Evolutionary conservation across 2,113 vertebrate species (phyloP).

Genomic region (Emydura subglobosa): DNA sequence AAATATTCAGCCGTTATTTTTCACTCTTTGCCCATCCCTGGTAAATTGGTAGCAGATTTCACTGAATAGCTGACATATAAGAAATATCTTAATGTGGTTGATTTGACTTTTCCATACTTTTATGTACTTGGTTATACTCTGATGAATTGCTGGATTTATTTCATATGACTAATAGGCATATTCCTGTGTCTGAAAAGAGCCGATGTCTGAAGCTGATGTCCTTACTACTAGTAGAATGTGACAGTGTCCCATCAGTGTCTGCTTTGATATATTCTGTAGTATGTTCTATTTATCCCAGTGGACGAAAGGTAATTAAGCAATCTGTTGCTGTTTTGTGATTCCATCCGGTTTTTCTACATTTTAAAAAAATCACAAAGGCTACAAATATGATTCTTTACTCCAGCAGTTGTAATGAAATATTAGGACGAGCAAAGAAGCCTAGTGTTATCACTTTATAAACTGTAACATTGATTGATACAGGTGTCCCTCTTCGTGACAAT

Average conservation of each 20-base stretch:
- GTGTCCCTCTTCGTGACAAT: neutral
- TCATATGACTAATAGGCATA: constrained; percentile 5
- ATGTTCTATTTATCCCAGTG: constrained; percentile 66
- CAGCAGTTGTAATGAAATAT: constrained; percentile 39
- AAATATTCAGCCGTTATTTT: neutral
- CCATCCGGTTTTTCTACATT: constrained; percentile 70
- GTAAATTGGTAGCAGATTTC: constrained; percentile 17
- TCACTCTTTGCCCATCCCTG: neutral
- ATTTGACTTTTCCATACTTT: constrained; percentile 27
- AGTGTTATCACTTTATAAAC: constrained; percentile 18
- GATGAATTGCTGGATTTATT: constrained; percentile 34
- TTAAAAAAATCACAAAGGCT: constrained; percentile 64
- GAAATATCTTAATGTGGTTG: neutral
- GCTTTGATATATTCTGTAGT: constrained; percentile 64
- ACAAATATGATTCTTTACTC: constrained; percentile 41
- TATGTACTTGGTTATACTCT: constrained; percentile 18
- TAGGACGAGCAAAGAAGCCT: neutral
- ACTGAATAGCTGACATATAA: neutral
- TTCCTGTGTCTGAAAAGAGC: constrained; percentile 41
- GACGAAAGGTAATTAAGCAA: constrained; percentile 67
- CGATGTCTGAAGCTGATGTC: constrained; percentile 21
- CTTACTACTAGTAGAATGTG: constrained; percentile 43
- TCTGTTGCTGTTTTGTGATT: constrained; percentile 64
- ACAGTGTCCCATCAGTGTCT: constrained; percentile 51
- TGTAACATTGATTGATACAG: neutral